phyloP scores from a whole-genome alignment of 2,797 vertebrate genomes.

The Cephalopachus bancanus region DNA sequence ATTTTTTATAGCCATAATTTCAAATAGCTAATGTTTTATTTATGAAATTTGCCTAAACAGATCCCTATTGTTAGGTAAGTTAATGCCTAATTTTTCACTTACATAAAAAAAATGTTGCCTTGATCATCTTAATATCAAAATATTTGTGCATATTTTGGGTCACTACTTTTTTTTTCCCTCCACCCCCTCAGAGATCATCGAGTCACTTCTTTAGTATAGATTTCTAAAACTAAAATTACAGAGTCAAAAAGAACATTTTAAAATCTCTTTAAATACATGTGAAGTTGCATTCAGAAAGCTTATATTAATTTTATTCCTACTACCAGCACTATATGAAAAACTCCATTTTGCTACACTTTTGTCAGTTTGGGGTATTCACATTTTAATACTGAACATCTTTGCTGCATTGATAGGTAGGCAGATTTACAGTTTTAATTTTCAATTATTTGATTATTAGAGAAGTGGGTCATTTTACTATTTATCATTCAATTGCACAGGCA shows the following conservation, averaged over 20 bases:
- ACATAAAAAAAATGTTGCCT: not conserved
- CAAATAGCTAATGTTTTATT: constrained; percentile 24
- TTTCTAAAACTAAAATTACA: not conserved
- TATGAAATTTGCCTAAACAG: constrained; percentile 38
- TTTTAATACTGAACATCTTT: constrained; percentile 30
- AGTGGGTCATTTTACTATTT: constrained; percentile 52
- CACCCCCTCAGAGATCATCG: no score
- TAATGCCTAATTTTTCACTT: constrained; percentile 53
- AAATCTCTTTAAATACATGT: constrained; percentile 3
- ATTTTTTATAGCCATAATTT: not conserved
- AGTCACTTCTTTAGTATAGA: constrained; percentile 8
- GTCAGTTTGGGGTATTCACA: not conserved
- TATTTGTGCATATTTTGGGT: constrained; percentile 43
- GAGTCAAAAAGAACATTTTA: constrained; percentile 24
- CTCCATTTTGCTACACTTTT: not conserved
- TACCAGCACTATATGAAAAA: not conserved
- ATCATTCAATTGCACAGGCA: not conserved
- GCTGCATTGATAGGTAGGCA: not conserved
- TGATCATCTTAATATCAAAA: constrained; percentile 29
- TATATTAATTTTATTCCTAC: not conserved
- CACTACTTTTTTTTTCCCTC: not conserved
- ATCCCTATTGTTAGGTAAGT: constrained; percentile 21
- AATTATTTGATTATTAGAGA: constrained; percentile 39
- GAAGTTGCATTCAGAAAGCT: constrained; percentile 16
- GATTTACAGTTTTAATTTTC: constrained; percentile 38